Evolutionary conservation across 1,140 invertebrate species (phyloP).

Genomic region (Protaetia brevitarsis): DNA sequence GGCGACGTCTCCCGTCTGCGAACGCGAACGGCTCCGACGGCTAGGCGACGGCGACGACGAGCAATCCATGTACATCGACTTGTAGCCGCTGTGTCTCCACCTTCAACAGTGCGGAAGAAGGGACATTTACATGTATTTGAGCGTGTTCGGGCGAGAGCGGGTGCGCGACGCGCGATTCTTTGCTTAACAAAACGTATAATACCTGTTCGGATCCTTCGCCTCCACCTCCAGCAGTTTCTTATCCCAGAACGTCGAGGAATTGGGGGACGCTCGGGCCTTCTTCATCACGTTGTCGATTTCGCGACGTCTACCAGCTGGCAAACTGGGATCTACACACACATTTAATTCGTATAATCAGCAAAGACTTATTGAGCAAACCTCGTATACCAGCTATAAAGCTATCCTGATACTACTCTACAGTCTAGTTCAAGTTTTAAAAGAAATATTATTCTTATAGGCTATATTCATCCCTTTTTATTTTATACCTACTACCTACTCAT

Average conservation of each 20-base stretch:
- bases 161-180: neutral
- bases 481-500: no score
- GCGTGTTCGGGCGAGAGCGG: no score
- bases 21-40: conserved; percentile 42
- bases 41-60: conserved; percentile 46
- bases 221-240: conserved; percentile 78
- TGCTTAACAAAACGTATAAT: conserved; percentile 19
- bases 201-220: conserved; percentile 79
- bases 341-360: no score
- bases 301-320: conserved; percentile 64
- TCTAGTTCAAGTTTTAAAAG: no score
- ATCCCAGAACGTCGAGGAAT: conserved; percentile 76
- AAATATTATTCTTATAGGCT: no score
- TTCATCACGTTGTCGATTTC: conserved; percentile 84
- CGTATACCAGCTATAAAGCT: no score
- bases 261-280: conserved; percentile 69
- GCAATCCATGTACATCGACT: conserved; percentile 73
- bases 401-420: no score
- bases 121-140: neutral
- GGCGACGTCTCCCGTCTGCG: conserved; percentile 42
- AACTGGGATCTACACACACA: conserved; percentile 62
- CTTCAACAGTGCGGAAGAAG: conserved; percentile 49
- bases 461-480: no score
- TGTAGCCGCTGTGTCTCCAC: conserved; percentile 90
- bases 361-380: no score